Evolutionary conservation across 1,140 invertebrate genomes (phyloP).

Genomic region (Drosophila seguyi): DNA sequence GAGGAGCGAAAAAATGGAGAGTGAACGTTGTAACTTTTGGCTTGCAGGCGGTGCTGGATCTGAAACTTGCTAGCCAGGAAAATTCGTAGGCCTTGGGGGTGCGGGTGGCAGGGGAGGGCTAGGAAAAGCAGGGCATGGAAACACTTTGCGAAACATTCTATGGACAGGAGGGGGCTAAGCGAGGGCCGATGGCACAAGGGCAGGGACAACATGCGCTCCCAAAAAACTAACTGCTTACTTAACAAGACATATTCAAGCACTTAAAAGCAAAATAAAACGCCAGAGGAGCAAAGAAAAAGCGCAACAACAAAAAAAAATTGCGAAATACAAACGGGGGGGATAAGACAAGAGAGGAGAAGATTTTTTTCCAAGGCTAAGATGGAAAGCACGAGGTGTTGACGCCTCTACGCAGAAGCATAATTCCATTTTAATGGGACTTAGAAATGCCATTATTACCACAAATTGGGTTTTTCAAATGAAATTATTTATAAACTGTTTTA

Average conservation of each 20-base stretch:
- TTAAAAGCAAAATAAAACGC: slow-evolving; percentile 78
- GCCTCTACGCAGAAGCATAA: slow-evolving; percentile 8
- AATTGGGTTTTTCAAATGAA: neutral
- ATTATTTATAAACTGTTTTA: neutral
- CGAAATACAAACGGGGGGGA: neutral
- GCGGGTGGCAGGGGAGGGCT: neutral
- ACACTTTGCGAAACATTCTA: slow-evolving; percentile 56
- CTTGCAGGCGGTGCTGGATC: slow-evolving; percentile 42
- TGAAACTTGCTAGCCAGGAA: slow-evolving; percentile 49
- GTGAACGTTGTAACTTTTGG: slow-evolving; percentile 67
- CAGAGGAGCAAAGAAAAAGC: slow-evolving; percentile 9
- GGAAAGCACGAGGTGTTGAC: slow-evolving; percentile 1
- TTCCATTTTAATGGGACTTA: slow-evolving; percentile 3
- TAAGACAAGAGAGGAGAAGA: no score
- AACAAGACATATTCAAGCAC: slow-evolving; percentile 83
- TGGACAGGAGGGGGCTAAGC: neutral
- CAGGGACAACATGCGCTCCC: slow-evolving; percentile 45
- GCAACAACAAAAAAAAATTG: slow-evolving; percentile 2
- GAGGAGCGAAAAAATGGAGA: slow-evolving; percentile 35
- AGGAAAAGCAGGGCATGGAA: neutral
- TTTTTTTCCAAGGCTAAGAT: neutral
- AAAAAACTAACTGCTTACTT: slow-evolving; percentile 83
- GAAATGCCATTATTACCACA: slow-evolving; percentile 4
- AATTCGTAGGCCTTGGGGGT: slow-evolving; percentile 29
- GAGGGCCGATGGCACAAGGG: slow-evolving; percentile 2